Evolutionary conservation across 1,140 invertebrate species (phyloP), one percentile per base, ranked within the genome.

Genomic region (Hestina assimilis): DNA sequence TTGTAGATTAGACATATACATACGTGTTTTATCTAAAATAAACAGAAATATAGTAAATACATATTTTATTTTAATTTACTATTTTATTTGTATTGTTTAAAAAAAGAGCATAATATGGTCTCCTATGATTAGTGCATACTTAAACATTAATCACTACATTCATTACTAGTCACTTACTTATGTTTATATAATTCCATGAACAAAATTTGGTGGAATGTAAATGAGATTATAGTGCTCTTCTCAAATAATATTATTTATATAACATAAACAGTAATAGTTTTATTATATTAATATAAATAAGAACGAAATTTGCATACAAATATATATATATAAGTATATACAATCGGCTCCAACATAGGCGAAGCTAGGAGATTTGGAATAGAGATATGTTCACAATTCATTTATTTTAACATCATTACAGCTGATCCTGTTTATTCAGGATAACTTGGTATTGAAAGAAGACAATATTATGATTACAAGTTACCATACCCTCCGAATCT

Each of bases 151-250:
- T 48, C 45, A 52, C 33, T 52, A 52, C 35, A 41, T 15, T 52
- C 26, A 5, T 52, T 28, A 52, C 38, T 29, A 29, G 21, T 28
- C 24, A 52, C 15, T 52, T 52, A 41, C 31, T 28, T 57, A 38
- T 31, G 11, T 55, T 46, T 29, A 47, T 31, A 29, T 48, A 40
- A 52, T 52, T 52, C 53, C 43, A 48, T 41, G 33, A 31, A 45
- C 54, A 45, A 33, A 48, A 42, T 57, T 57, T 12, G 42, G 46
- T 50, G 54, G 54, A 57, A 57, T 57, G 54, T 57, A 29, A 52
- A 52, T 52, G 54, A 57, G 54, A 57, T 48, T 48, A 38, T 15
- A 48, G 54, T 57, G 54, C 46, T 41, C 24, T 38, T 38, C 12
- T 35, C 45, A 47, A 46, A 35, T 11, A 57, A 48, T 46, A 48